A percentile compares a stretch with the other conserved stretches of the same genome.
Conservation (phyloP, 35 echinoderm and acorn worm species). For the Heliocidaris tuberculata region DNA sequence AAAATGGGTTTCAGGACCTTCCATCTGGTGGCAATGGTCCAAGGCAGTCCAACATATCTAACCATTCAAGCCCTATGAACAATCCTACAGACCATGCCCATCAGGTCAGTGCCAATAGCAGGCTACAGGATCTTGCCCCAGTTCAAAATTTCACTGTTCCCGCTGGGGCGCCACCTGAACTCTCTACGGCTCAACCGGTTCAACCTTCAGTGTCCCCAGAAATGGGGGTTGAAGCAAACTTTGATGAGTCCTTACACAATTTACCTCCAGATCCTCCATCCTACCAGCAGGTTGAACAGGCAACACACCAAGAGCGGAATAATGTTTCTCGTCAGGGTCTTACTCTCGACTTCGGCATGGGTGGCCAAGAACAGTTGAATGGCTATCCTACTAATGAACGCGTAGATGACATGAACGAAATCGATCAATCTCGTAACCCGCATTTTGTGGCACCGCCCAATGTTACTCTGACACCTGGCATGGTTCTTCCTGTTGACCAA, state of each 20-base stretch:
- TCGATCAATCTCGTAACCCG: background rate
- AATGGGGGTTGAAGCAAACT: conserved; percentile 33
- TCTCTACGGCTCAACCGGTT: conserved; percentile 12
- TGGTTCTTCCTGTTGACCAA: conserved; percentile 26
- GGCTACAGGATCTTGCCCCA: conserved; percentile 25
- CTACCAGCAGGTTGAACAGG: conserved; percentile 72
- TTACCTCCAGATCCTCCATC: conserved; percentile 74
- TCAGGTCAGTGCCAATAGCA: background rate
- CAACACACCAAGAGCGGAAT: conserved; percentile 50
- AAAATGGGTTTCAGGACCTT: background rate
- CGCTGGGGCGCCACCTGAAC: conserved; percentile 19
- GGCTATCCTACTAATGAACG: conserved; percentile 58
- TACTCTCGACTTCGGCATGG: conserved; percentile 75
- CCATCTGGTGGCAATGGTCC: background rate
- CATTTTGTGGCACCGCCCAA: background rate
- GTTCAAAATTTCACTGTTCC: conserved; percentile 3
- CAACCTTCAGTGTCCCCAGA: conserved; percentile 28
- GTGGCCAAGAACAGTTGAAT: conserved; percentile 52
- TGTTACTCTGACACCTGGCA: background rate
- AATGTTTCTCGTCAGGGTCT: conserved; percentile 58
- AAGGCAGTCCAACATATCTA: background rate
- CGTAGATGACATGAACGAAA: conserved; percentile 50
- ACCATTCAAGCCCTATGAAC: background rate
- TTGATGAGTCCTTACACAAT: background rate
- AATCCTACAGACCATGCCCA: background rate